Base-by-base conservation (phyloP, 2,888 invertebrate genomes). In the Neoascia interrupta region DNA sequence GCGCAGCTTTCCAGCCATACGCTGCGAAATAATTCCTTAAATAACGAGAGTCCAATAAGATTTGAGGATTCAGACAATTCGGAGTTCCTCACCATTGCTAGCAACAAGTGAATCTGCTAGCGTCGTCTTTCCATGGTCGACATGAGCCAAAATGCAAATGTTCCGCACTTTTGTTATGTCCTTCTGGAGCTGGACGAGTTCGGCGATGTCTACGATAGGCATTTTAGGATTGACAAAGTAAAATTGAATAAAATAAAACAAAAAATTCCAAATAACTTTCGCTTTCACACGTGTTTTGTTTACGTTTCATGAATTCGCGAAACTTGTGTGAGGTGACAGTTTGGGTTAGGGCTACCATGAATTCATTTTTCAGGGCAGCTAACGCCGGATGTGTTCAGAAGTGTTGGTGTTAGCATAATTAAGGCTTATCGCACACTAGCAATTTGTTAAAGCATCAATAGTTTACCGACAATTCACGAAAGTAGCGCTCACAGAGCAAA, bases 111-210 rank as follows among this genome's bases (percentile, higher is more conserved):
- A 94, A 90, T 99, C 98, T 0, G 98, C 97, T 82, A 99, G 89
- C 0, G 98, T 98, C 0, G 98, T 99, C 89, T 99, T 99, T 0
- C 99, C 98, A 91, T 99, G 99, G 88, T 99, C 98, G 81, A 99
- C 98, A 91, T 99, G 98, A 8, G 98, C 99, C 85, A 99, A 91
- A 84, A 99, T 98, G 87, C 98, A 98, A 84, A 99, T 95, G 90
- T 98, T 98, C 61, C 98, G 91, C 83, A 98, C 94, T 85, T 91
- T 91, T 70, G 90, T 86, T 8, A 94, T 91, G 83, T 91, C 90
- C 83, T 91, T 92, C 89, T 96, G 96, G 75, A 96, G 91, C 83
- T 91, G 89, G 19, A 83, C 83, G n/a, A 88, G 82, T 21, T 85
- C 84, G 0, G 23, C 73, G 13, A 82, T 80, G 41, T 85, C 86